Conservation (phyloP, 2,113 vertebrate genomes). For the Zeus faber region DNA sequence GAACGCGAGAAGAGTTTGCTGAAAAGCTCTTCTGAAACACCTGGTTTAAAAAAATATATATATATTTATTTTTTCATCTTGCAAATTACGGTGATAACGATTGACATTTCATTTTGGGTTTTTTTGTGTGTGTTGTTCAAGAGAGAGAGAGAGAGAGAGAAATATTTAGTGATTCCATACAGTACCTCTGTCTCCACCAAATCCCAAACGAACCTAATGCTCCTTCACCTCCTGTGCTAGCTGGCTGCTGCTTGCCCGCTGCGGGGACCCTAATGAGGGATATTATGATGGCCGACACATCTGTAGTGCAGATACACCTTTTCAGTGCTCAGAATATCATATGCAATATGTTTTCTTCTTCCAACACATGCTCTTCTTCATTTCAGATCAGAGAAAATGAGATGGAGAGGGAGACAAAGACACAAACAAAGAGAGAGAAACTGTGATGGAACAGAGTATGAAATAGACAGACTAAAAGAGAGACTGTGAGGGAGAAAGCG, state of each 20-base stretch:
- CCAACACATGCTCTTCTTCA: neutral
- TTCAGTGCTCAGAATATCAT: too few relatives aligned
- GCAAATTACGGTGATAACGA: neutral
- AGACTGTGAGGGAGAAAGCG: neutral
- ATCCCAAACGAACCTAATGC: too few relatives aligned
- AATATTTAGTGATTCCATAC: slow-evolving; percentile 32
- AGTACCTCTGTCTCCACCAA: neutral
- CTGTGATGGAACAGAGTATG: neutral
- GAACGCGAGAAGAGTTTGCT: slow-evolving; percentile 11
- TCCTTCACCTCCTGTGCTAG: too few relatives aligned
- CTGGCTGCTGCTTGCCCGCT: too few relatives aligned
- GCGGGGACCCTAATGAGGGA: too few relatives aligned
- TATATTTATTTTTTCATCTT: neutral
- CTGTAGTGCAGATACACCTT: too few relatives aligned
- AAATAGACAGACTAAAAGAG: too few relatives aligned
- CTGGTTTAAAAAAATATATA: slow-evolving; percentile 1
- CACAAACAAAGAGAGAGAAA: neutral
- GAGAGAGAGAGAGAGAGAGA: too few relatives aligned
- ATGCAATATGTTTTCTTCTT: too few relatives aligned
- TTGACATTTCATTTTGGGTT: neutral
- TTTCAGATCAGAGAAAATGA: neutral
- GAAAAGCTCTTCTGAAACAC: neutral
- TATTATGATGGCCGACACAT: too few relatives aligned
- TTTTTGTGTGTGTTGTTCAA: too few relatives aligned
- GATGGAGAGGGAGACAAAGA: too few relatives aligned